Conservation (phyloP, 1,140 invertebrate genomes). For the Drosophila erecta region DNA sequence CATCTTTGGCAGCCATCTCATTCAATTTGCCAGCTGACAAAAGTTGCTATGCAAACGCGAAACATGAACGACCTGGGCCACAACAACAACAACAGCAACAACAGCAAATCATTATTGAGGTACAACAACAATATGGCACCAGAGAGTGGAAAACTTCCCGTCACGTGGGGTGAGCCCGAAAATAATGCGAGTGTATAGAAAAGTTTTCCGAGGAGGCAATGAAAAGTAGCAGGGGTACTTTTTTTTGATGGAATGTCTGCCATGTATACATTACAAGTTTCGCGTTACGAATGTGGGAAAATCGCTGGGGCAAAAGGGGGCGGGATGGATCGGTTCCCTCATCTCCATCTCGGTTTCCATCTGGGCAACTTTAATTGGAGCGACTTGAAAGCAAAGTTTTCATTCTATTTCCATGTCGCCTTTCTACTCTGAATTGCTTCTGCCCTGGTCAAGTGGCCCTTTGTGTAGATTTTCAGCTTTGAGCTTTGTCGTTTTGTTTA, state of each 20-base stretch:
- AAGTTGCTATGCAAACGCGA: constrained; percentile 77
- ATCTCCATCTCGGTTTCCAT: constrained; percentile 3
- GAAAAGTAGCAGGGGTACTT: background rate
- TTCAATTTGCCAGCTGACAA: constrained; percentile 62
- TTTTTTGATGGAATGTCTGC: constrained; percentile 53
- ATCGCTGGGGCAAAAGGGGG: background rate
- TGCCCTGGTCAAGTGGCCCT: constrained; percentile 46
- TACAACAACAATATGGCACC: constrained; percentile 22
- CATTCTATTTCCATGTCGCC: constrained; percentile 35
- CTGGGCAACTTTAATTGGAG: constrained; percentile 67
- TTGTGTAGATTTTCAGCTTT: constrained; percentile 44
- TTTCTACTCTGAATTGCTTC: constrained; percentile 34
- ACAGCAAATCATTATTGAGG: constrained; percentile 46
- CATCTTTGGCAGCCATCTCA: constrained; percentile 52
- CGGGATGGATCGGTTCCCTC: background rate
- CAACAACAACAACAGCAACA: constrained; percentile 8
- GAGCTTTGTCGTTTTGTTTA: constrained; percentile 57
- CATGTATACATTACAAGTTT: constrained; percentile 76
- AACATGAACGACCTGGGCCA: constrained; percentile 34
- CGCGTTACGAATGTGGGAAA: constrained; percentile 48
- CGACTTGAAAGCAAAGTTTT: constrained; percentile 64
- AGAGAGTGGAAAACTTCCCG: constrained; percentile 39
- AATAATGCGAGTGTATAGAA: constrained; percentile 38
- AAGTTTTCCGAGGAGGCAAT: constrained; percentile 24
- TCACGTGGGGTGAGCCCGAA: constrained; percentile 13